Conservation (phyloP, 35 echinoderm and acorn worm genomes). For the Ophiothrix spiculata region DNA sequence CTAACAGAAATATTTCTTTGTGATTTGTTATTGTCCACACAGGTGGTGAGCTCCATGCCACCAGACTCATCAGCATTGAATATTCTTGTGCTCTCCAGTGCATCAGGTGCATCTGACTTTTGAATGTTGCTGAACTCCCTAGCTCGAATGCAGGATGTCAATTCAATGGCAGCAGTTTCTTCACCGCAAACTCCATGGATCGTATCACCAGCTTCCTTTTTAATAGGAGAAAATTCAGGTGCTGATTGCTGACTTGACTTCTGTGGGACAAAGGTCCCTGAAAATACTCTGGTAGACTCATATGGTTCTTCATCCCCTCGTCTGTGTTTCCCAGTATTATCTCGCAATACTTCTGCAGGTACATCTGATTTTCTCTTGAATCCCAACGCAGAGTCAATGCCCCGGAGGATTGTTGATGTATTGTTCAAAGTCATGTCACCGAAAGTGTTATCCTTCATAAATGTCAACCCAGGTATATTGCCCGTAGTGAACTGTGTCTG, state of each 20-base stretch:
- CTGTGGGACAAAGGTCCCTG: background rate
- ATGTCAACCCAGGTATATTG: background rate
- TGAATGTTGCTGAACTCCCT: background rate
- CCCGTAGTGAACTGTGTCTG: background rate
- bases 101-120: background rate
- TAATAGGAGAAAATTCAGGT: background rate
- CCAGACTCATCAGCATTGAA: slow-evolving; percentile 27
- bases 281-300: background rate
- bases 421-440: background rate
- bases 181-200: background rate
- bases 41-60: slow-evolving; percentile 37
- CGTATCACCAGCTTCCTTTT: background rate
- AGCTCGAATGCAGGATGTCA: slow-evolving; percentile 13
- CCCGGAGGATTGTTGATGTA: background rate
- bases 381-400: background rate
- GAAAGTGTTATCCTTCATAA: background rate
- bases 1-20: background rate
- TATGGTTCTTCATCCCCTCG: background rate
- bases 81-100: background rate
- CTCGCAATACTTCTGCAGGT: background rate
- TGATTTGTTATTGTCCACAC: background rate
- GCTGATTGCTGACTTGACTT: background rate
- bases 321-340: background rate
- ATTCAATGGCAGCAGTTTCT: slow-evolving; percentile 26
- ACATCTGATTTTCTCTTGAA: slow-evolving; percentile 4